phyloP scores from a whole-genome alignment of 2,113 vertebrate genomes.

The Nothocercus nigrocapillus region DNA sequence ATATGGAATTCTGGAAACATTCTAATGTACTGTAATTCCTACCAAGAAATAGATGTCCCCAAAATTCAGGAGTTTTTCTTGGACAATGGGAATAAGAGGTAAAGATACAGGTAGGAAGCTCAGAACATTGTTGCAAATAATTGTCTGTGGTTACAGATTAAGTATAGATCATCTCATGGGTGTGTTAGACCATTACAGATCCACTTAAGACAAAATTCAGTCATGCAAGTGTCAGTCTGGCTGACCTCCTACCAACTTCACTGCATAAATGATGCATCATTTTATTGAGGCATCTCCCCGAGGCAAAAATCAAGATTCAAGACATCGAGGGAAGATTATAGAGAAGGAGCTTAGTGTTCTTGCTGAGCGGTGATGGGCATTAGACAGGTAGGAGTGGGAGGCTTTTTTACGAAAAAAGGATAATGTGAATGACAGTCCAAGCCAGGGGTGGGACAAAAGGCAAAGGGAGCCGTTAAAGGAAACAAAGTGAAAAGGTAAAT shows the following conservation, averaged over 20 bases:
- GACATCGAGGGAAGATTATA: background rate
- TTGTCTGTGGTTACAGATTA: background rate
- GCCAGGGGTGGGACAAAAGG: constrained; percentile 5
- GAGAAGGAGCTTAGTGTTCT: background rate
- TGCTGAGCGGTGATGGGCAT: background rate
- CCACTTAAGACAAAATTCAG: background rate
- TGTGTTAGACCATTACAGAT: background rate
- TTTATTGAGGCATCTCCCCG: background rate
- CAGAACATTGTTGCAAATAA: background rate
- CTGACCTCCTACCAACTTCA: background rate
- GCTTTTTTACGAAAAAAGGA: background rate
- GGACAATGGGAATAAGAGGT: background rate
- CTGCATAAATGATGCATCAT: background rate
- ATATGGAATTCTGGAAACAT: background rate
- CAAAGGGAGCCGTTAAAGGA: constrained; percentile 30
- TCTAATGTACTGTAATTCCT: background rate
- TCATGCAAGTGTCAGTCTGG: background rate
- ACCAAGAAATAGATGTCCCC: background rate
- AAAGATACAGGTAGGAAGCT: background rate
- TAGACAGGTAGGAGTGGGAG: background rate
- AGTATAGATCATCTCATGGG: background rate
- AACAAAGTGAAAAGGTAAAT: background rate
- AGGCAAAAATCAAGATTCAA: background rate
- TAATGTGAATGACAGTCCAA: background rate
- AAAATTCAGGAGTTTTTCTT: background rate